Base-by-base conservation (phyloP, 1,140 invertebrate genomes). In the Antheraea pernyi region DNA sequence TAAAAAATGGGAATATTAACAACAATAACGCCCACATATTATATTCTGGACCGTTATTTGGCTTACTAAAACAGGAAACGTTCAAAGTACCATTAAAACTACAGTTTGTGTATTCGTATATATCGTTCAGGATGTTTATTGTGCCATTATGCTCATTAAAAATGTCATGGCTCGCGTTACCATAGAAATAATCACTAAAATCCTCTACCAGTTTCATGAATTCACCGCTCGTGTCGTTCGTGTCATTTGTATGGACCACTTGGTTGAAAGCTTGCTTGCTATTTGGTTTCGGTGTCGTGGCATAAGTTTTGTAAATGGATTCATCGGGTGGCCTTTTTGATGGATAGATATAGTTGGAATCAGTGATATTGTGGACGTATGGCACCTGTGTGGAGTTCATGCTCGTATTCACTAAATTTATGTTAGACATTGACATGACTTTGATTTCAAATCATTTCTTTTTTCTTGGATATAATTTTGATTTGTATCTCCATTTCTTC, bases 1-100 rank as follows among this genome's bases (percentile, higher is more conserved):
- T 99, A 70, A 99, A 95, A 82, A 98, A 94, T 22, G 98, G 98
- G 84, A 99, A 98, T 70, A 99, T 93, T 67, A 99, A 94, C 69
- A 99, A 92, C 70, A 98, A 94, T 39, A 98, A 91, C 19, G 96
- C 96, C 97, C 97, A 98, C 91, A 97, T 97, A 85, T 96, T 96
- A 80, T 95, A 95, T 69, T 94, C 91, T 67, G 66, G 80, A 10
- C 42, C 75, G 72, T 75, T 83, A 59, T 82, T 63, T 74, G 65
- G 66, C 19, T 75, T 76, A 48, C 77, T 83, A 71, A 92, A 93
- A 78, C 91, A 92, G 16, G 86, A 93, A 67, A 89, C 74, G 39
- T 91, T 92, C n/a, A 91, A 85, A 16, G 89, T 93, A 19, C 92
- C 93, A 30, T 94, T 93, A 67, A 93, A 84, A 66, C 85, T 89